Evolutionary conservation across 2,797 vertebrate species (phyloP).

Genomic region (Steatocranus sp.): DNA sequence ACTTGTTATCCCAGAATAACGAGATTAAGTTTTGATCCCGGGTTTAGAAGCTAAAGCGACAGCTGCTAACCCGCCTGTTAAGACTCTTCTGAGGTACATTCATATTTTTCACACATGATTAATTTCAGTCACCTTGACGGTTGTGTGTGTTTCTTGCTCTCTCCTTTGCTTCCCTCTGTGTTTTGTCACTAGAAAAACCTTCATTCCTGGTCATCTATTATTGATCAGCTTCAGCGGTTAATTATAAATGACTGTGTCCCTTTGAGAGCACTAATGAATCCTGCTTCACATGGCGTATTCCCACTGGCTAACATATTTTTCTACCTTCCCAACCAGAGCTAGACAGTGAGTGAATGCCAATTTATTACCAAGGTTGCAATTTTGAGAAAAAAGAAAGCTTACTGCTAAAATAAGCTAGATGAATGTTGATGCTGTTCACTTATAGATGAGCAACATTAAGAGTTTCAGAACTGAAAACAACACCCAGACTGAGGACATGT

Average conservation of each 20-base stretch:
- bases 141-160: background rate
- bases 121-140: background rate
- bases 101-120: background rate
- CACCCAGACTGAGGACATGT: background rate
- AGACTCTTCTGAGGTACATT: background rate
- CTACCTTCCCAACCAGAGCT: slow-evolving; percentile 1
- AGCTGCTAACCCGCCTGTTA: background rate
- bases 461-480: background rate
- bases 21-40: background rate
- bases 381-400: background rate
- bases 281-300: slow-evolving; percentile 23
- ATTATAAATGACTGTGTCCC: slow-evolving; percentile 74
- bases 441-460: background rate
- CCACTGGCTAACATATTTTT: slow-evolving; percentile 38
- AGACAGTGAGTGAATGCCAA: background rate
- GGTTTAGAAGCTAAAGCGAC: background rate
- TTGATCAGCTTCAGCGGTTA: slow-evolving; percentile 62
- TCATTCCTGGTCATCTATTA: slow-evolving; percentile 65
- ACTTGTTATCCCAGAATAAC: background rate
- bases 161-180: background rate
- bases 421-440: background rate
- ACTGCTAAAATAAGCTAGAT: background rate
- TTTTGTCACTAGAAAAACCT: slow-evolving; percentile 62
- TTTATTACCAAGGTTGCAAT: background rate
- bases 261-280: slow-evolving; percentile 70